These are phyloP conservation scores for Nasalis larvatus DNA, from an alignment of 2,113 vertebrate species.

Conservation along the genomic window DNA sequence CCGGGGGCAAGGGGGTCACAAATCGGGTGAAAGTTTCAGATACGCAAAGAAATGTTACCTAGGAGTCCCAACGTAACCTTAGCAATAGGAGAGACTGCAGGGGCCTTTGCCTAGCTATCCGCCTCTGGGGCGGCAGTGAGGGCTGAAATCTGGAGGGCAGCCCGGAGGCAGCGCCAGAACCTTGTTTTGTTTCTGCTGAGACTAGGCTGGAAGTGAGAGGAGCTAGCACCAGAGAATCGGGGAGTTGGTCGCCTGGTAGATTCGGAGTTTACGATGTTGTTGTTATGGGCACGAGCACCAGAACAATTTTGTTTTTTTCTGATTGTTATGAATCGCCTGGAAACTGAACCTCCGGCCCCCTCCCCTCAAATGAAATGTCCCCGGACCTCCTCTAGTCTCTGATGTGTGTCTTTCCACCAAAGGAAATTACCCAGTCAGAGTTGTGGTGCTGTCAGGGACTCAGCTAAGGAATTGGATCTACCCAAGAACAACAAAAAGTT, in stretches of 20 bases:
- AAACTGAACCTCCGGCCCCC: neutral
- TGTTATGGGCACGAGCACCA: neutral
- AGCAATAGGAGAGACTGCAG: neutral
- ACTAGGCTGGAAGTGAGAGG: neutral
- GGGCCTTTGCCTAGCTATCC: neutral
- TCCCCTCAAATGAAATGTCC: neutral
- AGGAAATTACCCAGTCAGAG: neutral
- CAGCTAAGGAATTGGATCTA: neutral
- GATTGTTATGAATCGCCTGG: neutral
- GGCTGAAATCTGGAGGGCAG: neutral
- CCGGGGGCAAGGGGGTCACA: neutral
- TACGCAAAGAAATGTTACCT: neutral
- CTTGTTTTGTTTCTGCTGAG: neutral
- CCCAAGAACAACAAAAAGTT: neutral
- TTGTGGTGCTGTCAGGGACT: neutral
- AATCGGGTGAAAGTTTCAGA: conserved; percentile 32
- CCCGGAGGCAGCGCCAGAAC: neutral
- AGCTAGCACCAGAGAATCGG: neutral
- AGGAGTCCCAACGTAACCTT: neutral
- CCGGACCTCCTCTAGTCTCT: neutral
- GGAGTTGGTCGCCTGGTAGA: neutral
- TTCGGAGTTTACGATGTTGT: neutral
- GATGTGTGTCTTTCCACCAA: neutral
- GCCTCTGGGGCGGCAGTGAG: neutral
- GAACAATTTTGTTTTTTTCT: neutral